These are phyloP conservation scores for Protobothrops flavoviridis DNA, from an alignment of 2,113 vertebrate genomes.

Conservation along the genomic window DNA sequence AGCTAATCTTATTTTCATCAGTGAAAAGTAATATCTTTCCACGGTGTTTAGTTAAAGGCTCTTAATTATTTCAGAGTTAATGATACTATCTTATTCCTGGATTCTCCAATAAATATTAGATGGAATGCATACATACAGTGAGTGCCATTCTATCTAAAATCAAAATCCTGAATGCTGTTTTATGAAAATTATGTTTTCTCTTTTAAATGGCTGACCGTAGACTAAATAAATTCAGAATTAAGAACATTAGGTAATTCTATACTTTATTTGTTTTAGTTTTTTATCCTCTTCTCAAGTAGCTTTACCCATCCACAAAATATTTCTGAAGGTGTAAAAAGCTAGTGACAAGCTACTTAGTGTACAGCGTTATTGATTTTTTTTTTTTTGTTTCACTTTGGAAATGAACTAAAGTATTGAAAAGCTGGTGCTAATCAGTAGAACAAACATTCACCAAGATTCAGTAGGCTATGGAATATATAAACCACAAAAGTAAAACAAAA, in stretches of 20 bases:
- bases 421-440: neutral
- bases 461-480: neutral
- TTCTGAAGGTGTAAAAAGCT: neutral
- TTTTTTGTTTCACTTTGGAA: neutral
- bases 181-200: neutral
- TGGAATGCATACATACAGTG: neutral
- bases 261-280: neutral
- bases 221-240: neutral
- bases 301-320: neutral
- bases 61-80: neutral
- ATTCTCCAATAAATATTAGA: neutral
- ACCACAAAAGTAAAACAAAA: neutral
- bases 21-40: neutral
- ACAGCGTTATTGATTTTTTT: neutral
- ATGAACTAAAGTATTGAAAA: neutral
- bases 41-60: neutral
- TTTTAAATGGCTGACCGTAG: neutral
- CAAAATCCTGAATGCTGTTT: neutral
- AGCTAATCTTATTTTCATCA: slow-evolving; percentile 3
- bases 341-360: slow-evolving; percentile 10
- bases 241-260: neutral
- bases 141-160: neutral
- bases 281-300: slow-evolving; percentile 5
- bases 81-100: neutral
- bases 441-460: neutral